Evolutionary conservation across 2,888 invertebrate species (phyloP), one percentile per base, ranked within the genome.

Genomic region (Geophilus truncorum): DNA sequence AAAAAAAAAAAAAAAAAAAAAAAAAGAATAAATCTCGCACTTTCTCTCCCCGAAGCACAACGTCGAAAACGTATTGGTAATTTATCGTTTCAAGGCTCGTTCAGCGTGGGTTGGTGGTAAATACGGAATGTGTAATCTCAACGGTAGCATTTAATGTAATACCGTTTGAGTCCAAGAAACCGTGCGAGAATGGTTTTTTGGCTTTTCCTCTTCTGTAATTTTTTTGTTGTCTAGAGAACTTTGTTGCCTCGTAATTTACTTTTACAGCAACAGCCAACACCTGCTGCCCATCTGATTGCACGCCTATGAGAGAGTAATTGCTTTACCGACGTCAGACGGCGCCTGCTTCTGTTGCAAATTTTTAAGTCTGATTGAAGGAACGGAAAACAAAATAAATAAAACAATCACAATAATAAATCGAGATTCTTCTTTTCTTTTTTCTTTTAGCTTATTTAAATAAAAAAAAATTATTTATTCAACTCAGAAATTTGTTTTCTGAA

Each of bases 251-350:
- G 28, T 70, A 70, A 70, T 70, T 70, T 70, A 28, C 70, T 70
- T 70, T 70, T 70, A 70, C 70, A 70, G 70, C 70, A 70, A 70
- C 70, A 70, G 70, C 70, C 70, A 70, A 70, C 70, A 70, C 70
- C 70, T 70, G 70, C 70, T 70, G 70, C 70, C 70, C 70, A 70
- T 70, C 70, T 70, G 70, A 70, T 70, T 70, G 70, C 70, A 70
- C 25, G n/a, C 70, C 70, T 70, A 70, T 70, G 70, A 70, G 70
- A 70, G 70, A 70, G 70, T 70, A 70, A 70, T 70, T 70, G 70
- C 70, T 70, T 70, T 70, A 70, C 70, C 70, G 28, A 70, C 70
- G 70, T 70, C 70, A 70, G 70, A 28, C 70, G 28, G 70, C 70
- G 70, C 70, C 70, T 70, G 70, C 70, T 70, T 25, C 70, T 70